phyloP scores from a whole-genome alignment of 2,113 vertebrate genomes.

The Ancistrus triradiatus region DNA sequence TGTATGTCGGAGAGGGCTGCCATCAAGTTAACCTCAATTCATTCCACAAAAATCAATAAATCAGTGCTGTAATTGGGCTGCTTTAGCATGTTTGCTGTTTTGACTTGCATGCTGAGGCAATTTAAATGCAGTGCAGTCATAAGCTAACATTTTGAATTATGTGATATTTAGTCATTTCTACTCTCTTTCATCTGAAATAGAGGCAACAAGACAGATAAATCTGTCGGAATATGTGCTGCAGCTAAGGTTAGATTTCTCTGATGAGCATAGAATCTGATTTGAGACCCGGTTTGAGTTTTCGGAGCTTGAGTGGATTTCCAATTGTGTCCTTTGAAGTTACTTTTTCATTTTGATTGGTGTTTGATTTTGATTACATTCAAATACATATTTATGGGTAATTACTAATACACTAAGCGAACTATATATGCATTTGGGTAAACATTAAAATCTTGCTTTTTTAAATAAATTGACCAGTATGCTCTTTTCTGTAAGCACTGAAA shows the following conservation, averaged over 20 bases:
- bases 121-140: conserved; percentile 69
- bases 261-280: conserved; percentile 20
- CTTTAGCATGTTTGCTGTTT: conserved; percentile 64
- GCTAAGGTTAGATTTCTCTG: conserved; percentile 43
- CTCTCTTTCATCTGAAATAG: conserved; percentile 64
- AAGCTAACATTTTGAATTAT: conserved; percentile 72
- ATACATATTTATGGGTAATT: too few relatives aligned
- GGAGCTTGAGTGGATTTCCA: too few relatives aligned
- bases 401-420: too few relatives aligned
- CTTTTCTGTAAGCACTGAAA: too few relatives aligned
- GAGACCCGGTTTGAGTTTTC: too few relatives aligned
- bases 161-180: conserved; percentile 63
- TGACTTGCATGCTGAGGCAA: conserved; percentile 64
- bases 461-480: too few relatives aligned
- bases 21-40: conserved; percentile 71
- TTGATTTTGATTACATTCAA: neutral
- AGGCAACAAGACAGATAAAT: conserved; percentile 64
- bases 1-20: conserved; percentile 68
- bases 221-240: conserved; percentile 51
- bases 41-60: conserved; percentile 74
- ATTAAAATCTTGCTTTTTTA: too few relatives aligned
- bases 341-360: too few relatives aligned
- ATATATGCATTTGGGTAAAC: too few relatives aligned
- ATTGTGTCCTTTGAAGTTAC: too few relatives aligned
- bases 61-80: conserved; percentile 73